Percentiles rank a stretch among this genome's conserved stretches.
These are phyloP conservation scores for Eulemur macaco DNA, from an alignment of 2,113 vertebrate genomes.

Conservation along the genomic window DNA sequence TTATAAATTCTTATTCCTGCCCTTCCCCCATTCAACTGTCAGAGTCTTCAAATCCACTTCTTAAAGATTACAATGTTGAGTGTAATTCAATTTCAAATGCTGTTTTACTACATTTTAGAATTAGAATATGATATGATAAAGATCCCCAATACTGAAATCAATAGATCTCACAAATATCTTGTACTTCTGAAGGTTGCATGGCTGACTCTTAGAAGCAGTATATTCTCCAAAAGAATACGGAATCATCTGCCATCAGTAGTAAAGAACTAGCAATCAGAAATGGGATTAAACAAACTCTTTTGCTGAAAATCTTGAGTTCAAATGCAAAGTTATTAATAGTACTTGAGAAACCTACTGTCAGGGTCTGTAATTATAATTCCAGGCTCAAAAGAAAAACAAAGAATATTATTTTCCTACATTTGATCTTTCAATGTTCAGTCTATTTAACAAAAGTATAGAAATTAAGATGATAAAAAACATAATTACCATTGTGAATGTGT, in stretches of 20 bases:
- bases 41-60: neutral
- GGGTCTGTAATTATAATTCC: neutral
- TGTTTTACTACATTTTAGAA: neutral
- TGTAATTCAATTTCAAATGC: slow-evolving; percentile 38
- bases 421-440: neutral
- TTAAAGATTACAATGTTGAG: neutral
- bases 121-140: neutral
- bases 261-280: neutral
- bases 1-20: neutral
- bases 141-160: neutral
- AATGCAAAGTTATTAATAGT: neutral
- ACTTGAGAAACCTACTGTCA: neutral
- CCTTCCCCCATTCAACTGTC: no score
- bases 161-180: neutral
- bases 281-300: neutral
- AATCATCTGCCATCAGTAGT: neutral
- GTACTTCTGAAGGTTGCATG: neutral
- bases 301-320: slow-evolving; percentile 15
- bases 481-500: neutral
- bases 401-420: neutral
- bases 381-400: neutral
- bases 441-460: neutral
- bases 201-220: neutral
- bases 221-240: neutral
- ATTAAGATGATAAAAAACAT: neutral